phyloP scores from a whole-genome alignment of 1,140 invertebrate genomes.

The Diachasmimorpha longicaudata region DNA sequence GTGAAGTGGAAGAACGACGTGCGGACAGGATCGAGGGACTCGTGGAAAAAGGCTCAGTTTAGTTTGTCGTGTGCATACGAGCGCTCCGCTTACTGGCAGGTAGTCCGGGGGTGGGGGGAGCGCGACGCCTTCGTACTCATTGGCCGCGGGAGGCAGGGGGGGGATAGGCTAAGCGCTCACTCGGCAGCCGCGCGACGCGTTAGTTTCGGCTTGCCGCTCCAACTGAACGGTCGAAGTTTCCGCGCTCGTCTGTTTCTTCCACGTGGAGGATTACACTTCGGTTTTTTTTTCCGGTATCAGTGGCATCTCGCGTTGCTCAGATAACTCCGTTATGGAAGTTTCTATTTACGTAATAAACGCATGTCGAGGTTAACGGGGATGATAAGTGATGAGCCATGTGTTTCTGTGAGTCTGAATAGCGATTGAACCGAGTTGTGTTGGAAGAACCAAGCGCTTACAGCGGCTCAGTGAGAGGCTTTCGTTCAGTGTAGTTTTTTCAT shows the following conservation, averaged over 20 bases:
- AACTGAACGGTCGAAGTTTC: constrained; percentile 33
- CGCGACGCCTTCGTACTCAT: not conserved
- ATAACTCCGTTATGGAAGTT: not conserved
- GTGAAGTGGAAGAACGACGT: constrained; percentile 37
- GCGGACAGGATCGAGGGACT: constrained; percentile 21
- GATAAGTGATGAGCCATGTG: not conserved
- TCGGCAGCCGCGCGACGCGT: constrained; percentile 37
- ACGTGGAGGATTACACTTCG: constrained; percentile 37
- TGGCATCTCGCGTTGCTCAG: not conserved
- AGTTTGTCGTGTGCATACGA: not conserved
- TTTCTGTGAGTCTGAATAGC: not conserved
- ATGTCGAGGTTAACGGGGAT: not conserved
- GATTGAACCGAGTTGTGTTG: not conserved
- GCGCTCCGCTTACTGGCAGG: not conserved
- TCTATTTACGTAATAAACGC: not conserved
- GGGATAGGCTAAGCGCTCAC: constrained; percentile 32
- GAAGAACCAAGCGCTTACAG: not conserved
- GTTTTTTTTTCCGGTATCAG: not conserved
- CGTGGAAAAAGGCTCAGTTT: not conserved
- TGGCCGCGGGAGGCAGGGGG: constrained; percentile 1
- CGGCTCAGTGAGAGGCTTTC: not conserved
- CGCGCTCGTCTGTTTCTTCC: constrained; percentile 30
- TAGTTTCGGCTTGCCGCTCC: constrained; percentile 48
- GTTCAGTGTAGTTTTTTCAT: not conserved
- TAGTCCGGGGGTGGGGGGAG: not conserved